These are phyloP conservation scores for Leptopterna dolabrata DNA, from an alignment of 2,888 invertebrate genomes.

Conservation along the genomic window DNA sequence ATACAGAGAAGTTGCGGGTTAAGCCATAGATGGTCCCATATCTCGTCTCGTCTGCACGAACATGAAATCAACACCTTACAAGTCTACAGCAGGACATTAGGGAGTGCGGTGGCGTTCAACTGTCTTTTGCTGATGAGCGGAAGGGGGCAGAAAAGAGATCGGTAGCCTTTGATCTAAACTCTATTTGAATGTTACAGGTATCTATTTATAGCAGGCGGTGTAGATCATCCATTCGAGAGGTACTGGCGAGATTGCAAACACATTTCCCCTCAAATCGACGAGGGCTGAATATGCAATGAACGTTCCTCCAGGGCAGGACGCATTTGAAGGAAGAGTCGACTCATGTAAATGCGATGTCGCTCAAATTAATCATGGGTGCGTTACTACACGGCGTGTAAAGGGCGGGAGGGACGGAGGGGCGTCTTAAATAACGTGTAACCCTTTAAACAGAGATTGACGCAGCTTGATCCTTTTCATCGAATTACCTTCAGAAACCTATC, in stretches of 20 bases:
- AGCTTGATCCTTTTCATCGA: constrained; percentile 1
- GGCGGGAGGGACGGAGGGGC: no score
- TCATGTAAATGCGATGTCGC: not conserved
- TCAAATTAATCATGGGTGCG: not conserved
- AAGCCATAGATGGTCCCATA: no score
- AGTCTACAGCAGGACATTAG: no score
- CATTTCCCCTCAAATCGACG: not conserved
- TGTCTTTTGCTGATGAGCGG: no score
- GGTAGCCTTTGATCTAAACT: no score
- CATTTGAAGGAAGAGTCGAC: not conserved
- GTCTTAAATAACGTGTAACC: not conserved
- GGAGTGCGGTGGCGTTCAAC: no score
- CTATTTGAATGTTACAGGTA: no score
- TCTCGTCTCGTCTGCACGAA: no score
- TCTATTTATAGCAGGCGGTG: no score
- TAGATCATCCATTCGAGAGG: not conserved
- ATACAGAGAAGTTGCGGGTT: no score
- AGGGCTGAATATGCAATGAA: not conserved
- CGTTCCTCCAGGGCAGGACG: not conserved
- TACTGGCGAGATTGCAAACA: not conserved
- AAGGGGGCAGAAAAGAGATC: no score
- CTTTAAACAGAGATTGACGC: not conserved
- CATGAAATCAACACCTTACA: no score
- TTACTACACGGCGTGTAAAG: not conserved
- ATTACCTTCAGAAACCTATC: not conserved